These are phyloP conservation scores for Cyrtonyx montezumae DNA, from an alignment of 2,113 vertebrate genomes.

Conservation along the genomic window DNA sequence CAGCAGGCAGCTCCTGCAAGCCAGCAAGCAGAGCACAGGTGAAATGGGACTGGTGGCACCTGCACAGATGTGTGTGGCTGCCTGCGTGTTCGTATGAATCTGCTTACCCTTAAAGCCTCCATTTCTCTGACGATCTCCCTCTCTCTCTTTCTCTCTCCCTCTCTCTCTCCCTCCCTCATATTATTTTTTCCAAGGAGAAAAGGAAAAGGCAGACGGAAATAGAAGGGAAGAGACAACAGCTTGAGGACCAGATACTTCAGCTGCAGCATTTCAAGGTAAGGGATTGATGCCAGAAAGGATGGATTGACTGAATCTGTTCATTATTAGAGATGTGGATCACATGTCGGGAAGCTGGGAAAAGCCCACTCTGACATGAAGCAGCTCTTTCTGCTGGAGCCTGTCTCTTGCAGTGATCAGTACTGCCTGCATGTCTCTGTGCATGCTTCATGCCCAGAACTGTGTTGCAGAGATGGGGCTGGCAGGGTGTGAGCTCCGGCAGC, in stretches of 20 bases:
- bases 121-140: slow-evolving; percentile 62
- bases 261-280: slow-evolving; percentile 98
- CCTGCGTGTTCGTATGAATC: slow-evolving; percentile 51
- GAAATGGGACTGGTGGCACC: slow-evolving; percentile 69
- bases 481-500: background rate
- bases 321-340: slow-evolving; percentile 77
- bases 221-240: slow-evolving; percentile 92
- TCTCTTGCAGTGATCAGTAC: slow-evolving; percentile 40
- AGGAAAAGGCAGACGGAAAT: slow-evolving; percentile 96
- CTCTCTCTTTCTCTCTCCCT: slow-evolving; percentile 35
- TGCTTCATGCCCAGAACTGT: slow-evolving; percentile 31
- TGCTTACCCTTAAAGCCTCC: slow-evolving; percentile 44
- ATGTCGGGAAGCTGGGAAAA: slow-evolving; percentile 60
- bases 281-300: slow-evolving; percentile 44
- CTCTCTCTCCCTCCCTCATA: slow-evolving; percentile 54
- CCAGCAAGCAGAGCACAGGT: slow-evolving; percentile 69
- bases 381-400: background rate
- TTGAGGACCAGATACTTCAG: slow-evolving; percentile 94
- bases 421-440: slow-evolving; percentile 39
- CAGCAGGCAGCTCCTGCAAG: slow-evolving; percentile 47
- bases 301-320: slow-evolving; percentile 53
- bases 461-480: background rate
- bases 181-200: slow-evolving; percentile 88
- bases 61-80: slow-evolving; percentile 69
- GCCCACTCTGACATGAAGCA: slow-evolving; percentile 54